Evolutionary conservation across 2,888 invertebrate species (phyloP), one percentile per base, ranked within the genome.

Genomic region (Lasioglossum lativentre): DNA sequence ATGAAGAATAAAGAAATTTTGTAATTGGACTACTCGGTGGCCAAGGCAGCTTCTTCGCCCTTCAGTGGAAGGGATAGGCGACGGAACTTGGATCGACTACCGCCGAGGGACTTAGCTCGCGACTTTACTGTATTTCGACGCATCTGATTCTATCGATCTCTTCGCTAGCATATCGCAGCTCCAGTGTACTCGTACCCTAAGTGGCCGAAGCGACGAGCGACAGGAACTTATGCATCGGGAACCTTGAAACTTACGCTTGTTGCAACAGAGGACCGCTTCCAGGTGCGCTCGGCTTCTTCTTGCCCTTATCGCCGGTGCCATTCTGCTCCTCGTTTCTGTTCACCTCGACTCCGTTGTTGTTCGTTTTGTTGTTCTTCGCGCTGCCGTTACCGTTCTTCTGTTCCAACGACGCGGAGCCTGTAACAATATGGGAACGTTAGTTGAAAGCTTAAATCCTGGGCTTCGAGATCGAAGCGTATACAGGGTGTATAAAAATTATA

Each of bases 231-330:
- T 56, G n/a, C 56, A 12, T 14, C 42, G 70, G 14, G 6, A 6
- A n/a, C 1, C 16, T 75, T 27, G 75, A 73, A 88, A 95, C 96
- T 96, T 94, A 96, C 96, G 96, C 95, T 94, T 96, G 96, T 90
- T 96, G 96, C 78, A 96, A 93, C 83, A 96, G 94, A 85, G 96
- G 96, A 72, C 96, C 95, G 88, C 95, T 95, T 91, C 96, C 96
- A 86, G 96, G 93, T 74, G 89, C 92, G 42, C 82, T 90, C 73
- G 93, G 91, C 88, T 94, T 95, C 91, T 95, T 95, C 91, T 94
- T 95, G 0, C 91, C 90, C 86, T 94, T 95, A 27, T 95, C 94
- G 78, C 92, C 87, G 59, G 92, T 90, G 74, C 94, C 93, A 87
- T 94, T 94, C 73, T 94, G 94, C 77, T 95, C 95, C 82, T 95